Evolutionary conservation across 2,113 vertebrate species (phyloP), one percentile per base, ranked within the genome.

Genomic region (Calypte anna): DNA sequence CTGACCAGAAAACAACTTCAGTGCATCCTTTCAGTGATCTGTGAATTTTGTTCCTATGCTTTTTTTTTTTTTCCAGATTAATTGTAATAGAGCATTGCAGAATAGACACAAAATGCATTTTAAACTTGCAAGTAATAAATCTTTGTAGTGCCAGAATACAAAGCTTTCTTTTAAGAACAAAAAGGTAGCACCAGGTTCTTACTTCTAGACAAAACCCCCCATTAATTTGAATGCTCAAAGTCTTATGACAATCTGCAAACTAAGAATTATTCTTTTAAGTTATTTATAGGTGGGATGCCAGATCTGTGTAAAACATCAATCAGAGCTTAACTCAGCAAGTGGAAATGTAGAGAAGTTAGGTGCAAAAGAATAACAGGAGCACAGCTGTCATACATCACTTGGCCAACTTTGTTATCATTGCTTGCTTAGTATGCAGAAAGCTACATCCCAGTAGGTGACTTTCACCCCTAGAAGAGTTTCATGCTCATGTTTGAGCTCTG

Each of bases 351-450:
- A 68, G 17, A 15, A 3, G 6, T 13, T 38, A 61, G 5, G 28
- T 88, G 40, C 51, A 21, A 80, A 53, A 90, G 57, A 21, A 20
- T 4, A 50, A 27, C 40, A 76, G 50, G 40, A 94, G 12, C 18
- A 27, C 5, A 14, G 28, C 43, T 58, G 38, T 27, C 27, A 25
- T 66, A 36, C 58, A 33, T 48, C 59, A 66, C 20, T 33, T 51
- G 28, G 28, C 44, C 10, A 59, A 9, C 28, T 72, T 25, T 3
- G 6, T 20, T 55, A 3, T n/a, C 7, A 0, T 1, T 20, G 8
- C 72, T 74, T 46, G n/a, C 24, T 14, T 25, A 53, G 17, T 15
- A 21, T 36, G 33, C 18, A 36, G 7, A 73, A 61, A 91, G 25
- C 25, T 20, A 6, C 12, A 19, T 36, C 28, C 44, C 33, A 7